Base-by-base conservation (phyloP, 2,113 vertebrate genomes). In the Scortum barcoo region DNA sequence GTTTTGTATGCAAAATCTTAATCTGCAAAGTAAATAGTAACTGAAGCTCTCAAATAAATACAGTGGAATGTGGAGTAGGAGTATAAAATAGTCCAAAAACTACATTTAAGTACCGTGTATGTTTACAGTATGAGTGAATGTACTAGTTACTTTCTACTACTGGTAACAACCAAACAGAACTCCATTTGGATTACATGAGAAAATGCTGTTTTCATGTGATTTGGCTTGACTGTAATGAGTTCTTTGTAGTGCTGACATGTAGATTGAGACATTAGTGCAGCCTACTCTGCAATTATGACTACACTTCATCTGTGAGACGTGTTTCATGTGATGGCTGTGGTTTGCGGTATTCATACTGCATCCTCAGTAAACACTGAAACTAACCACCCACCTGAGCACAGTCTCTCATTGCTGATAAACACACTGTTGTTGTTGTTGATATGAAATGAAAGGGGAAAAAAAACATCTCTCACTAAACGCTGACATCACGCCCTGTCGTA, bases 401-500 rank as follows among this genome's bases (percentile, higher is more conserved):
- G 14, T 40, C n/a, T 38, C n/a, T 48, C 19, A 5, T 48, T 46
- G 10, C 44, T 67, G 26, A 77, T 78, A 53, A 76, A 78, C n/a
- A 70, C 73, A 62, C 42, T 24, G 72, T 61, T 80, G 44, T 58
- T 42, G 71, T 67, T 65, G 69, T 67, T 61, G 20, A 54, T 69
- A 68, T 44, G 24, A 89, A 72, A 75, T 42, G 46, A 46, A 12
- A 17, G 16, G 19, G 10, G 13, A n/a, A 42, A 22, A n/a, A n/a
- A n/a, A n/a, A n/a, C n/a, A 16, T 28, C 24, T 44, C 16, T 6
- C 19, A n/a, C 6, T 3, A 42, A 65, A 26, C 16, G 58, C 57
- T 83, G 77, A 72, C 63, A 66, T 67, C 57, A 33, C 20, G 10
- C 6, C 20, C 28, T 80, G 40, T 42, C 76, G 78, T 88, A 79